Base-by-base conservation (phyloP, 1,140 invertebrate species). In the Gryon sp. region DNA sequence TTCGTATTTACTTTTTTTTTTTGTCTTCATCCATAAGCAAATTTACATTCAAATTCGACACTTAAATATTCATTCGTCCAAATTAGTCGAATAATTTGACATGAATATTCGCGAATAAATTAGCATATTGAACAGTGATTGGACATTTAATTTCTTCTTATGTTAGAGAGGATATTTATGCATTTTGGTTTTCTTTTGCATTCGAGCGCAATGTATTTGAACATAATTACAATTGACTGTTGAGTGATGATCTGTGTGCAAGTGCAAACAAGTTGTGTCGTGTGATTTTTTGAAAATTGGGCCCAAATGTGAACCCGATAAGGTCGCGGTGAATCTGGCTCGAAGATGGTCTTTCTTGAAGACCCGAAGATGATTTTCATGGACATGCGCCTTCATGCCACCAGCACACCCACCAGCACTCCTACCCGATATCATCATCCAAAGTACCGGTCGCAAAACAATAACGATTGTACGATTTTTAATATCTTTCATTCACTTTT, bases 281-380 rank as follows among this genome's bases (percentile, higher is more conserved):
- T 40, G 52, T 68, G 52, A 12, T 1, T 3, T 46, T 34, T 1
- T 14, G 24, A 0, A 8, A 24, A 40, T 9, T 38, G 26, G 34
- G 7, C n/a, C 28, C 30, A 48, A 52, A 88, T 87, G 86, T 85
- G 81, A 84, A n/a, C n/a, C 79, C 48, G 63, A 70, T 65, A 69
- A 30, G 43, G 50, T 68, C 45, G 65, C 46, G 16, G 55, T 78
- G 72, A 55, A 68, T 76, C 66, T 65, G 66, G 40, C 14, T 59
- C 46, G 74, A 89, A 83, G 36, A 89, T 89, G 88, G 87, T 89
- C 72, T 88, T 88, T 66, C 68, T 89, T 18, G 88, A 89, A 82
- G 85, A 88, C 41, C 80, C 88, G 11, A 88, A 83, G 70, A 89
- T 89, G 88, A 87, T 88, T 57, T 88, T 88, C 68, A 83, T 86